These are phyloP conservation scores for Sipha flava DNA, from an alignment of 1,140 invertebrate species.

Conservation along the genomic window DNA sequence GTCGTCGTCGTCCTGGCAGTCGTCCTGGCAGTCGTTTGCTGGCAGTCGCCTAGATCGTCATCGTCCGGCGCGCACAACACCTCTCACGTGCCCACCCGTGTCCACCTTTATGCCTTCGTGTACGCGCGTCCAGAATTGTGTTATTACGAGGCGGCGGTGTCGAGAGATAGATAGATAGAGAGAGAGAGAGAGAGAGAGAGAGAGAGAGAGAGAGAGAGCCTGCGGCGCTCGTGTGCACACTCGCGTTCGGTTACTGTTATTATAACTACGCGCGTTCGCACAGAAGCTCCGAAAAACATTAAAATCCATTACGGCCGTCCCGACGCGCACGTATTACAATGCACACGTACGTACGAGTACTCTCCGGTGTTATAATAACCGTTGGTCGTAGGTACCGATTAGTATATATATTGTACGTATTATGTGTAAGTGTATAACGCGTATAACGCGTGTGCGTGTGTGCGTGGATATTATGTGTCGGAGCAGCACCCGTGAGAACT, in stretches of 20 bases:
- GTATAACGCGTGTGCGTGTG: not conserved
- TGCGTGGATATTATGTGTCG: not conserved
- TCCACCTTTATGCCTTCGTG: no score
- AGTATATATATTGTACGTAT: not conserved
- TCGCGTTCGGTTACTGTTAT: not conserved
- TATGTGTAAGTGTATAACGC: not conserved
- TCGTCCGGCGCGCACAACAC: no score
- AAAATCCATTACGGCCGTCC: not conserved
- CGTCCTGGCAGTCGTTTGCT: no score
- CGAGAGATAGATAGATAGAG: no score
- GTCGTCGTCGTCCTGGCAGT: no score
- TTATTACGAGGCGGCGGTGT: not conserved
- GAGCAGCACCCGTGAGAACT: constrained; percentile 6
- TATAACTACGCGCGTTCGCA: not conserved
- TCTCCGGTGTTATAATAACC: not conserved
- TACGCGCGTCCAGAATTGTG: no score
- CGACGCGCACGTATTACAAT: not conserved
- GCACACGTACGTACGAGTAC: no score
- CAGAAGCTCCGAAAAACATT: not conserved
- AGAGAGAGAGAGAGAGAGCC: not conserved
- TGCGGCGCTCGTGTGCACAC: not conserved
- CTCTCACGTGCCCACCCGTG: no score
- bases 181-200: no score
- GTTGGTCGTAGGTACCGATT: not conserved
- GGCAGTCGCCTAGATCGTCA: no score